A percentile compares a stretch with the other conserved stretches of the same genome.
These are phyloP conservation scores for Parelbella ahira DNA, from an alignment of 2,888 invertebrate genomes.

Conservation along the genomic window DNA sequence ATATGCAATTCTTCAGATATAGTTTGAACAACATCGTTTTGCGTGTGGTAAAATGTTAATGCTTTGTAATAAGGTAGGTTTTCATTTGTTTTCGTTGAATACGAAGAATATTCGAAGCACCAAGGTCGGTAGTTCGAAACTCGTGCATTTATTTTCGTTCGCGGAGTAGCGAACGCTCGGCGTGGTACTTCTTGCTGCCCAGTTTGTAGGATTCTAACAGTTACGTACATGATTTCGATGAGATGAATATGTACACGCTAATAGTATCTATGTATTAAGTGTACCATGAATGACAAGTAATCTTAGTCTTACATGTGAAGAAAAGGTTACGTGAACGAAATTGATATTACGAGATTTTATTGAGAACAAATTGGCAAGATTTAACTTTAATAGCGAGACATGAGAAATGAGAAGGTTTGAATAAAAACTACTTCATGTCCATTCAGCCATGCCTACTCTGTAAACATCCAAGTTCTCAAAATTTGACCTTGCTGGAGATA, in stretches of 20 bases:
- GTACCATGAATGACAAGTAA: no score
- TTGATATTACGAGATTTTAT: no score
- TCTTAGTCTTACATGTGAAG: no score
- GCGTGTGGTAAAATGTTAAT: background rate
- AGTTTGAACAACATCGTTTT: slow-evolving; percentile 1
- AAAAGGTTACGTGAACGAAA: no score
- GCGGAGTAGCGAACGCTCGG: slow-evolving; percentile 3
- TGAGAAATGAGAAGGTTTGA: no score
- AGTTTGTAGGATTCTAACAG: background rate
- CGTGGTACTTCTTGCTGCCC: background rate
- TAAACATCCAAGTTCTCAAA: no score
- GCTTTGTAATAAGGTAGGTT: background rate
- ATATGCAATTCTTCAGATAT: slow-evolving; percentile 28
- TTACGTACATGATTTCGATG: background rate
- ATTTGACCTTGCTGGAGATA: no score
- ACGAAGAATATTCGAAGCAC: background rate
- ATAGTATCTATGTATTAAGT: no score
- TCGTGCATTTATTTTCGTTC: slow-evolving; percentile 16
- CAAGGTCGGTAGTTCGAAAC: slow-evolving; percentile 10
- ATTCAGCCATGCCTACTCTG: no score
- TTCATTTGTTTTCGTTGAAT: background rate
- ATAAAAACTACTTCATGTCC: no score
- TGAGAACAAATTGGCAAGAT: no score
- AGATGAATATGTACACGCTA: slow-evolving; percentile 4
- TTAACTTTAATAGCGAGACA: no score